Evolutionary conservation across 2,797 vertebrate genomes (phyloP).

Genomic region (Crocodylus rhombifer): DNA sequence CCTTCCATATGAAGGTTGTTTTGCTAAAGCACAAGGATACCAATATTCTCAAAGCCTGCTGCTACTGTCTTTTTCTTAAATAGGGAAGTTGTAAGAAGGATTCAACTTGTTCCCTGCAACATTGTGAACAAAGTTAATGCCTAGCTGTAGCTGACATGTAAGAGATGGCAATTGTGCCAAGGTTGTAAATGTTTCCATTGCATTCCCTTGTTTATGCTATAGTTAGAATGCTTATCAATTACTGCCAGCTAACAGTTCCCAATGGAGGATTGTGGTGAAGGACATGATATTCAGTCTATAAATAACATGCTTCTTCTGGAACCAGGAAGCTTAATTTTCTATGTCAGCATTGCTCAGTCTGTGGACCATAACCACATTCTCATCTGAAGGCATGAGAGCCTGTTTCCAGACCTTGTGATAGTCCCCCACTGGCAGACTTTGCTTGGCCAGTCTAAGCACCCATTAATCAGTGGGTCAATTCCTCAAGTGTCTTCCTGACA

Average conservation of each 20-base stretch:
- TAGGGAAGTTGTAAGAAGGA: background rate
- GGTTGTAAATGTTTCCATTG: background rate
- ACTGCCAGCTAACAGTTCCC: background rate
- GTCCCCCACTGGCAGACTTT: background rate
- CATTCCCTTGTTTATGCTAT: background rate
- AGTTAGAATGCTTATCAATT: background rate
- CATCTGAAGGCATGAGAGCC: background rate
- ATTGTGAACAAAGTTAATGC: background rate
- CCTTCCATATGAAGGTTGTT: too few species aligned
- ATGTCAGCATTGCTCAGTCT: background rate
- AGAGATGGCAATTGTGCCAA: background rate
- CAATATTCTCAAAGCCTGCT: too few species aligned
- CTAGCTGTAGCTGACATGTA: background rate
- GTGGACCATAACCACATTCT: background rate
- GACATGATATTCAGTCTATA: background rate
- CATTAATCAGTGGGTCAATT: fast-evolving
- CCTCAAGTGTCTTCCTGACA: background rate
- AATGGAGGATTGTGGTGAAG: fast-evolving
- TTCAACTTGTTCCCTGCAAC: fast-evolving
- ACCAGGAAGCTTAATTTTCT: background rate
- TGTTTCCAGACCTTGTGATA: background rate
- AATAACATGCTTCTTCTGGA: background rate
- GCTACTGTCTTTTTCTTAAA: too few species aligned
- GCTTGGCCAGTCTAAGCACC: background rate
- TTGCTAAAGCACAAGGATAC: too few species aligned